Base-by-base conservation (phyloP, 23 tunicate genomes). In the Halocynthia aurantium region DNA sequence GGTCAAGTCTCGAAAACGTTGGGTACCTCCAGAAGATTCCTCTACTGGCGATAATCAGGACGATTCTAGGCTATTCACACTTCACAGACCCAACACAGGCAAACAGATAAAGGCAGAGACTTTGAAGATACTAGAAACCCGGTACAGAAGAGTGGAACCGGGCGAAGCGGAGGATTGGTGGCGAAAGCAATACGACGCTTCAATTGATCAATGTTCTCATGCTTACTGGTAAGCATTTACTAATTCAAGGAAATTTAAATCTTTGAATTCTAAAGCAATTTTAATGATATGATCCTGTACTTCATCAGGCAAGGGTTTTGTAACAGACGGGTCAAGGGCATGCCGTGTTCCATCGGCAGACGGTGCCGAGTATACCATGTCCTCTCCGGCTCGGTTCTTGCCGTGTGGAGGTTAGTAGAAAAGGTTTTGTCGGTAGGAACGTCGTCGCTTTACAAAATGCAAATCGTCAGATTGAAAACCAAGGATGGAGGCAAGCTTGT, bases 71-170 rank as follows among this genome's bases (percentile, higher is more conserved):
- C 13, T 55, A 8, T 89, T 70, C 79, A 52, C 76, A 19, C 73
- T 89, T 21, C 76, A 84, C 52, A 81, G 87, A 11, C 96, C 96
- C 7, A 89, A 84, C 77, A 89, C 85, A 7, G 96, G 96, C 57
- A 89, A 84, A 69, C 96, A 89, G 71, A 57, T 51, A 6, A 78
- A 85, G 22, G 57, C 82, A 9, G 96, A 79, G 53, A 76, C 61
- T 7, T 22, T 68, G 68, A 77, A 75, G 8, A 81, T 73, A 8
- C 20, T 89, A 18, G 13, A 51, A 54, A 61, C 62, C 44, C 80
- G 81, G 57, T 89, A 89, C 66, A 68, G 55, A 56, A 55, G 78
- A 62, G 85, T 73, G 6, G 72, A 63, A n/a, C 57, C 55, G 7
- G 88, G 69, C 9, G 88, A 80, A 54, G 96, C 96, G 6, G 76